phyloP scores from a whole-genome alignment of 2,888 invertebrate species.

The Oxystoma pomonae region DNA sequence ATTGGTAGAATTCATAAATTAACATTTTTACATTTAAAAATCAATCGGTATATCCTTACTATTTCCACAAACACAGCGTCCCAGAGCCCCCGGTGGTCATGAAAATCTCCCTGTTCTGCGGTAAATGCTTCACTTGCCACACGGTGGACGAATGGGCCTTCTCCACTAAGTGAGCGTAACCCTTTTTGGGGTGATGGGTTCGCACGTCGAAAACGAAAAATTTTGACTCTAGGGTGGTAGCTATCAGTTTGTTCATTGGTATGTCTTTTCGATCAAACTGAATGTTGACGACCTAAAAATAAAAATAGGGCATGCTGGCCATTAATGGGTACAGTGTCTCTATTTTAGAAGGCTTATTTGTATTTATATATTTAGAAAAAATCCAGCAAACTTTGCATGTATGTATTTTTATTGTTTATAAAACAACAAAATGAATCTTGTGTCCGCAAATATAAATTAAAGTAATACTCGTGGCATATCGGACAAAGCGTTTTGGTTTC shows the following conservation, averaged over 20 bases:
- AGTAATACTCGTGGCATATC: no score
- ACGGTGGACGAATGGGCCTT: slow-evolving; percentile 68
- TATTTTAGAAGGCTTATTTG: no score
- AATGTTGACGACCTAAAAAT: slow-evolving; percentile 68
- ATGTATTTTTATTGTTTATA: no score
- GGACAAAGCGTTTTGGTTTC: no score
- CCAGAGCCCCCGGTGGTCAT: slow-evolving; percentile 88
- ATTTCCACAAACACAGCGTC: slow-evolving; percentile 91
- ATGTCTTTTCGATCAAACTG: slow-evolving; percentile 94
- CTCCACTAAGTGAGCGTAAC: slow-evolving; percentile 66
- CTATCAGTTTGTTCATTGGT: slow-evolving; percentile 90
- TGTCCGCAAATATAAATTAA: no score
- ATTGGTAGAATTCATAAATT: no score
- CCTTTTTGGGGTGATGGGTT: slow-evolving; percentile 82
- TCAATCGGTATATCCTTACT: slow-evolving; percentile 71
- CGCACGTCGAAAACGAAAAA: slow-evolving; percentile 85
- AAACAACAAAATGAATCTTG: no score
- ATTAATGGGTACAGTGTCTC: no score
- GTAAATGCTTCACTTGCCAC: slow-evolving; percentile 84
- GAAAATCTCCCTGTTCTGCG: slow-evolving; percentile 92
- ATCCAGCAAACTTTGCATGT: no score
- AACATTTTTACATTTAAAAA: slow-evolving; percentile 4
- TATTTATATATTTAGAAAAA: no score
- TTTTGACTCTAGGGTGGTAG: slow-evolving; percentile 87
- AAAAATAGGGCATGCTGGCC: no score